phyloP scores from a whole-genome alignment of 1,140 invertebrate species.

The Geopemphigus sp. region DNA sequence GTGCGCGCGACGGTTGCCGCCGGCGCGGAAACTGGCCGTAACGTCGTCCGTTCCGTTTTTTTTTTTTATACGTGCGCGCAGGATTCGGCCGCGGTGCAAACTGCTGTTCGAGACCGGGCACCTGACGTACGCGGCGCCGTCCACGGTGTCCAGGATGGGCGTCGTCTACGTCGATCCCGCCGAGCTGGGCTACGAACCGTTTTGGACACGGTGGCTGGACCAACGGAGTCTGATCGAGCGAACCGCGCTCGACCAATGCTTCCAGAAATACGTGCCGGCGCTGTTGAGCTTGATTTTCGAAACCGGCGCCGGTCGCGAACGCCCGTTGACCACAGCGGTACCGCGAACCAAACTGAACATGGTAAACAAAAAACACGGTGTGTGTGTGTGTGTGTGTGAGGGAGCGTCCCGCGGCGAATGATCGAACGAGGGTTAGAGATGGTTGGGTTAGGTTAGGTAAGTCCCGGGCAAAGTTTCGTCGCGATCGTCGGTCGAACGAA shows the following conservation, averaged over 20 bases:
- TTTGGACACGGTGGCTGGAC: slow-evolving; percentile 68
- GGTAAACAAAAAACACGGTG: no score
- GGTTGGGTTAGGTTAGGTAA: no score
- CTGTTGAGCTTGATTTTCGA: slow-evolving; percentile 73
- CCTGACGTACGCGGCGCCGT: slow-evolving; percentile 83
- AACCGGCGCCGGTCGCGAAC: slow-evolving; percentile 54
- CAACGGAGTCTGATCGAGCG: slow-evolving; percentile 4
- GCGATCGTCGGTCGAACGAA: no score
- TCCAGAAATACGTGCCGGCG: slow-evolving; percentile 69
- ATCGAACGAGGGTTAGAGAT: no score
- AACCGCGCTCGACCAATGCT: slow-evolving; percentile 33
- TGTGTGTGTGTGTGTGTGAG: no score
- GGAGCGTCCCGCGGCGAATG: no score
- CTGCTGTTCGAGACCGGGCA: slow-evolving; percentile 68
- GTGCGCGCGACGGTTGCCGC: no score
- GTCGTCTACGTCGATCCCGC: slow-evolving; percentile 93
- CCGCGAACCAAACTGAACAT: slow-evolving; percentile 81
- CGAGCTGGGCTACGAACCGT: slow-evolving; percentile 81
- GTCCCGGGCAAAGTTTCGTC: no score
- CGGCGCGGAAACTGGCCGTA: no score
- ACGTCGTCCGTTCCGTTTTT: no score
- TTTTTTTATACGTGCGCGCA: no score
- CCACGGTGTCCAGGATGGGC: slow-evolving; percentile 84
- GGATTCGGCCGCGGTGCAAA: slow-evolving; percentile 22
- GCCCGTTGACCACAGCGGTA: no score